Percentiles rank a stretch among this genome's conserved stretches.
These are phyloP conservation scores for Pyrochroa serraticornis DNA, from an alignment of 2,888 invertebrate genomes.

Conservation along the genomic window DNA sequence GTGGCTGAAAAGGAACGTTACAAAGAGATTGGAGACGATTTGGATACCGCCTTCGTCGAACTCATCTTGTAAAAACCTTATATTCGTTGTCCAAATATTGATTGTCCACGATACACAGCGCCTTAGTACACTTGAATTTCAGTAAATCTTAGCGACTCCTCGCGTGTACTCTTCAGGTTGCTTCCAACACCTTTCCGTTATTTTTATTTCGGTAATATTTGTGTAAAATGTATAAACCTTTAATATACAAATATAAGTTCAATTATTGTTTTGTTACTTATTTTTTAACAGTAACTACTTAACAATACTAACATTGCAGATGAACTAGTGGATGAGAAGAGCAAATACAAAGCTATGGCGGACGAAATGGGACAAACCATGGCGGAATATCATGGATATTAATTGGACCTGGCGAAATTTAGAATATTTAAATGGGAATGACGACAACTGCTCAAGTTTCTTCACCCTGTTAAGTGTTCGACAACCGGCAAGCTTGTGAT, in stretches of 20 bases:
- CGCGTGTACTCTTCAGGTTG: constrained; percentile 13
- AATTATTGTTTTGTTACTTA: constrained; percentile 38
- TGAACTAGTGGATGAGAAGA: constrained; percentile 88
- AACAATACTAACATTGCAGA: constrained; percentile 63
- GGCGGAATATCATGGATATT: constrained; percentile 93
- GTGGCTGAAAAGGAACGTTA: constrained; percentile 98
- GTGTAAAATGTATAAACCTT: constrained; percentile 15
- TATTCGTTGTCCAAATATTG: background rate
- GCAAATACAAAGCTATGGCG: constrained; percentile 97
- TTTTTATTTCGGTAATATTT: constrained; percentile 25
- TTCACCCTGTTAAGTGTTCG: too few relatives aligned
- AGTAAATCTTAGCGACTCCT: constrained; percentile 14
- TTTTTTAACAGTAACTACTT: constrained; percentile 18
- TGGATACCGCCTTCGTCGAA: constrained; percentile 98
- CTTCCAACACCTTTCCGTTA: constrained; percentile 9
- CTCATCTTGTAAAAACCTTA: constrained; percentile 67
- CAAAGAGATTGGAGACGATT: constrained; percentile 99
- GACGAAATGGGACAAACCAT: constrained; percentile 97
- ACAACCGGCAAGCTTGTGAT: too few relatives aligned
- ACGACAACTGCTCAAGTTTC: too few relatives aligned
- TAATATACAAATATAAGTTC: constrained; percentile 37
- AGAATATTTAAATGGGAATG: too few relatives aligned
- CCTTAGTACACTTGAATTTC: background rate
- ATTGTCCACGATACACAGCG: background rate
- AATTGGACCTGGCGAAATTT: constrained; percentile 40